Percentiles rank a stretch among this genome's conserved stretches.
phyloP scores from a whole-genome alignment of 2,888 invertebrate genomes.

The Hetaerina titia region DNA sequence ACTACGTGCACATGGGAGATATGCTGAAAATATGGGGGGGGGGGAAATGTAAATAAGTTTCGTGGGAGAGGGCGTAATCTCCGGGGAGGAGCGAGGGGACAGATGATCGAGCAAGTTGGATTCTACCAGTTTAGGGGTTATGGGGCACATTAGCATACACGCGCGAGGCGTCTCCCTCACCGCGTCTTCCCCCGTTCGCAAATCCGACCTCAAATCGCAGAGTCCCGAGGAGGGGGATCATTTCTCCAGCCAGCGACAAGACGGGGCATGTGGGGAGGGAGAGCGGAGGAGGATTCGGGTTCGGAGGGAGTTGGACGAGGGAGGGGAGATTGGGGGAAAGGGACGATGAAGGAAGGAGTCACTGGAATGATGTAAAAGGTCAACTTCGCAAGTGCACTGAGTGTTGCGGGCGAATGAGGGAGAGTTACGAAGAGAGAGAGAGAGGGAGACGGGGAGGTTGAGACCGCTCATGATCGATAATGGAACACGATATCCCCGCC shows the following conservation, averaged over 20 bases:
- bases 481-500: background rate
- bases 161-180: background rate
- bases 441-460: constrained; percentile 4
- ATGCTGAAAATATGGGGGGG: too few species aligned
- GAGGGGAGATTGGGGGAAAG: background rate
- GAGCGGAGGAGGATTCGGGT: background rate
- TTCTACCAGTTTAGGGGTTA: background rate
- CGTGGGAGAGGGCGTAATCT: background rate
- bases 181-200: background rate
- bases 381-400: background rate
- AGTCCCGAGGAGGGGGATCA: background rate
- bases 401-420: background rate
- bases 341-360: background rate
- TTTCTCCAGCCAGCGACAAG: background rate
- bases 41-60: too few species aligned
- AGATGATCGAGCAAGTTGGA: background rate
- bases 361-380: background rate
- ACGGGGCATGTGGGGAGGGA: background rate
- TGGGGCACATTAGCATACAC: background rate
- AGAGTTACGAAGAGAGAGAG: constrained; percentile 1
- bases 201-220: background rate
- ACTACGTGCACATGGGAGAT: too few species aligned
- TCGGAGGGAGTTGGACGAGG: background rate
- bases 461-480: background rate
- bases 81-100: background rate